Evolutionary conservation across 1,140 invertebrate genomes (phyloP).

Genomic region (Lamellibrachia luymesi): DNA sequence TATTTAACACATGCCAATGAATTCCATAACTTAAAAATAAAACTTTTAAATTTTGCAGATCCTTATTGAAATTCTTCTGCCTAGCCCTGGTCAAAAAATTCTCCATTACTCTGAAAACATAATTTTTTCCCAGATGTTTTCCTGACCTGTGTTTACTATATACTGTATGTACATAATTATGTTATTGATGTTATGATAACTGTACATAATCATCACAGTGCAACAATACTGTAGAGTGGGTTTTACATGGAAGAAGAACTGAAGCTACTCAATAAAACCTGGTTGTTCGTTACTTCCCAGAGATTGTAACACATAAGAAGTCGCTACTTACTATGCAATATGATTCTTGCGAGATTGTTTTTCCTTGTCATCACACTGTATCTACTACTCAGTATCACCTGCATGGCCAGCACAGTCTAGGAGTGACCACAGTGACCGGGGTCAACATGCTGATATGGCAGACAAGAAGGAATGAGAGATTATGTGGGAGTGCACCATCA

Average conservation of each 20-base stretch:
- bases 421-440: neutral
- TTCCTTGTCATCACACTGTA: neutral
- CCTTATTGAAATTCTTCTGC: neutral
- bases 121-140: neutral
- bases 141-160: no score
- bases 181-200: no score
- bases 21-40: neutral
- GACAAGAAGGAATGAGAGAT: neutral
- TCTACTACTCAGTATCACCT: neutral
- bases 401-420: neutral
- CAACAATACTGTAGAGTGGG: no score
- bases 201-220: no score
- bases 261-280: neutral
- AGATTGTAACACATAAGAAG: neutral
- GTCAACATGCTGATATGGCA: neutral
- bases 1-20: neutral
- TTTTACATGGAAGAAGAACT: no score
- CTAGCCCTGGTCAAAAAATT: neutral
- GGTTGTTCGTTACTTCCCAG: neutral
- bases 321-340: neutral
- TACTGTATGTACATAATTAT: no score
- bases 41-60: neutral
- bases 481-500: neutral
- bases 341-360: neutral
- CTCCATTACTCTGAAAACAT: neutral